Evolutionary conservation across 2,113 vertebrate species (phyloP).

Genomic region (Myxocyprinus asiaticus): DNA sequence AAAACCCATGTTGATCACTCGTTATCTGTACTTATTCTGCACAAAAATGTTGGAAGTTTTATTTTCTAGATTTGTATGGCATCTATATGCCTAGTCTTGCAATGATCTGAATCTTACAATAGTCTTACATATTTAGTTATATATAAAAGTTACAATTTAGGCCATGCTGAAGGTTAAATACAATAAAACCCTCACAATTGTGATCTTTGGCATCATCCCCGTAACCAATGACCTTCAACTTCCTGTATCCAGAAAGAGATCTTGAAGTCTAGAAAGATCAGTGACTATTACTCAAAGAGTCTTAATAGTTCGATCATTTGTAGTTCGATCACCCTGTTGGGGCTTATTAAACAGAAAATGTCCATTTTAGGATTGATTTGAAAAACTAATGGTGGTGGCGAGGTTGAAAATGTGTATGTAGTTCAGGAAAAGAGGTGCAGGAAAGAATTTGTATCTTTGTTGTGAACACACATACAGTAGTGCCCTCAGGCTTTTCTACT

Average conservation of each 20-base stretch:
- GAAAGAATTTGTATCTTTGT: neutral
- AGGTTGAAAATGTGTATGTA: neutral
- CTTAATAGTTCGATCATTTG: neutral
- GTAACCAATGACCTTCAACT: neutral
- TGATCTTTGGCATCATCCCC: neutral
- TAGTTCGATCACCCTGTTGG: too few relatives aligned
- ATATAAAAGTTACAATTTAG: too few relatives aligned
- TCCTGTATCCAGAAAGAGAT: slow-evolving; percentile 6
- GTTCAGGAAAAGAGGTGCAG: neutral
- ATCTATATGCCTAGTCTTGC: too few relatives aligned
- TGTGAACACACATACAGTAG: neutral
- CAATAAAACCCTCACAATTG: too few relatives aligned
- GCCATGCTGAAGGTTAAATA: too few relatives aligned
- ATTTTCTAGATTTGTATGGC: too few relatives aligned
- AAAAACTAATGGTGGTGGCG: neutral
- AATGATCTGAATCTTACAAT: too few relatives aligned
- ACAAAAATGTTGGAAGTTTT: too few relatives aligned
- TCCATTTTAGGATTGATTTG: neutral
- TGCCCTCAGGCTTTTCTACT: slow-evolving; percentile 11
- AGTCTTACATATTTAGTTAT: too few relatives aligned
- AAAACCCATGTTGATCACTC: too few relatives aligned
- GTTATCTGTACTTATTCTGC: too few relatives aligned
- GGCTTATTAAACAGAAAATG: neutral
- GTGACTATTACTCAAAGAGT: too few relatives aligned
- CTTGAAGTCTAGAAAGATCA: neutral